These are phyloP conservation scores for Temnothorax rugatulus DNA, from an alignment of 2,888 invertebrate genomes.

Conservation along the genomic window DNA sequence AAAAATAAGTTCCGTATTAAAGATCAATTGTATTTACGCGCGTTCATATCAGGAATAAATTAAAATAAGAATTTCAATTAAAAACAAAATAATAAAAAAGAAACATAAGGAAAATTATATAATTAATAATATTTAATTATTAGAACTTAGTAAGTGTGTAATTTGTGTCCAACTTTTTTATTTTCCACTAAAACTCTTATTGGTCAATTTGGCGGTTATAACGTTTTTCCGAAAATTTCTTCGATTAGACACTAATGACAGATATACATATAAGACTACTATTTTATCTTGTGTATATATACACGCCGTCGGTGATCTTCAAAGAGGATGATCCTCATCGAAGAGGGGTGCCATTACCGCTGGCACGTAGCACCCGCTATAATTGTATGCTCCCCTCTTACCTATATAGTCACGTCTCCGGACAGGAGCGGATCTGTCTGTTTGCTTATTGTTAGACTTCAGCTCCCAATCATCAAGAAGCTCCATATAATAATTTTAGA, in stretches of 20 bases:
- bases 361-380: conserved; percentile 62
- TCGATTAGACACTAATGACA: conserved; percentile 20
- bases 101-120: conserved; percentile 2
- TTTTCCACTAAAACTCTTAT: background rate
- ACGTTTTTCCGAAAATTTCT: background rate
- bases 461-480: background rate
- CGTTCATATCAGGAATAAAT: background rate
- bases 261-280: background rate
- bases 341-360: conserved; percentile 59
- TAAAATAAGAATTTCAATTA: background rate
- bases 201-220: background rate
- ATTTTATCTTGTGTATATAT: conserved; percentile 4
- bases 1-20: background rate
- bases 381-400: conserved; percentile 48
- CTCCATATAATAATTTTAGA: background rate
- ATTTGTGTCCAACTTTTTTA: background rate
- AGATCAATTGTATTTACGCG: background rate
- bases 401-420: background rate
- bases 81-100: background rate
- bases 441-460: background rate
- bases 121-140: conserved; percentile 15
- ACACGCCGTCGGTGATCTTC: conserved; percentile 69
- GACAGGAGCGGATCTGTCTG: conserved; percentile 2
- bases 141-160: background rate
- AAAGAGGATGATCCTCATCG: conserved; percentile 56